Percentiles rank a stretch among this genome's conserved stretches.
phyloP scores from a whole-genome alignment of 1,140 invertebrate species.

The Scaptomyza pallida region DNA sequence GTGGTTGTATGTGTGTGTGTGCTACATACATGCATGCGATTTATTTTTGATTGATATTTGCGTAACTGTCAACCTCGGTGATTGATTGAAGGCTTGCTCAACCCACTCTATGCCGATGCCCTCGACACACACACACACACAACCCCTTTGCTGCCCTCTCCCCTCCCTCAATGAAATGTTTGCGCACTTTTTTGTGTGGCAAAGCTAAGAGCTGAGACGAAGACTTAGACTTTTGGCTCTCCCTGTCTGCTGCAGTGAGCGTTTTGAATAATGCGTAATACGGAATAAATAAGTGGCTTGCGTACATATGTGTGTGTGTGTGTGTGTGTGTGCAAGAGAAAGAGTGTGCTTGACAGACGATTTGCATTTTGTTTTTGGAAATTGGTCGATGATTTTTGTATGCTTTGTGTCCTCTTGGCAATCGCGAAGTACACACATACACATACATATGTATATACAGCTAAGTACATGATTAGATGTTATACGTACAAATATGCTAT shows the following conservation, averaged over 20 bases:
- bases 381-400: constrained; percentile 51
- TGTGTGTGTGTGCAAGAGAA: too few relatives aligned
- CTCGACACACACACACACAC: not conserved
- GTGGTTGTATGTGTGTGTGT: constrained; percentile 16
- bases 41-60: constrained; percentile 80
- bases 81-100: constrained; percentile 74
- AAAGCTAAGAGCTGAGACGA: not conserved
- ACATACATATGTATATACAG: too few relatives aligned
- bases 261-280: constrained; percentile 76
- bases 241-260: constrained; percentile 48
- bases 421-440: not conserved
- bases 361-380: constrained; percentile 71
- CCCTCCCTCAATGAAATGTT: constrained; percentile 2
- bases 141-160: not conserved
- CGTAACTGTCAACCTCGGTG: constrained; percentile 76
- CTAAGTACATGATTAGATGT: not conserved
- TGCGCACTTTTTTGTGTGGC: constrained; percentile 20
- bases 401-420: constrained; percentile 29
- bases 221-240: constrained; percentile 11
- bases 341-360: constrained; percentile 65
- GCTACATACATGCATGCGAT: constrained; percentile 76
- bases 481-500: not conserved
- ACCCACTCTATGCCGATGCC: not conserved
- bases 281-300: constrained; percentile 73
- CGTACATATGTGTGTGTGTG: constrained; percentile 7